Conservation (phyloP, 2,888 invertebrate species). For the Polietes domitor region DNA sequence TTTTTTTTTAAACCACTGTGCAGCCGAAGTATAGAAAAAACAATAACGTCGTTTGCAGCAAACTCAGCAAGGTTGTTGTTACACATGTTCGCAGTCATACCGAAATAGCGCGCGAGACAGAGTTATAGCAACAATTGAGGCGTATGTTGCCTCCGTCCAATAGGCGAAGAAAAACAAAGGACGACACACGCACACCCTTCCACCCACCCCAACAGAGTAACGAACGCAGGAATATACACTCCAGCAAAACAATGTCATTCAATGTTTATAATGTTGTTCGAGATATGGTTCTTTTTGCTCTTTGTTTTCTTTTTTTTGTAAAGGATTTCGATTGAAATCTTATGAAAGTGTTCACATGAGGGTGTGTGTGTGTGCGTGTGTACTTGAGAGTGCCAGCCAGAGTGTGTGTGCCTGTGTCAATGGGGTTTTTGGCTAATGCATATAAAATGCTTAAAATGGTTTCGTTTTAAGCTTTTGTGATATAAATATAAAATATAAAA, state of each 20-base stretch:
- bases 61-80: background rate
- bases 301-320: conserved; percentile 1
- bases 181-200: background rate
- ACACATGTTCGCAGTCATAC: background rate
- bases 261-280: conserved; percentile 5
- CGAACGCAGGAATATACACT: background rate
- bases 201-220: background rate
- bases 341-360: background rate
- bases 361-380: background rate
- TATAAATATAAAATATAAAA: background rate
- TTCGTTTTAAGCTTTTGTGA: conserved; percentile 10
- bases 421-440: background rate
- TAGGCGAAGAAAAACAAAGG: background rate
- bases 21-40: background rate
- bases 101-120: background rate
- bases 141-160: background rate
- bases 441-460: conserved; percentile 5
- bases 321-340: background rate
- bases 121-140: background rate
- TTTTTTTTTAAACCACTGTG: too few relatives aligned
- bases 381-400: background rate
- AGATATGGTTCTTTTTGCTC: background rate
- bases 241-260: background rate
- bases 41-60: background rate
- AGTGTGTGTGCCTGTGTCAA: conserved; percentile 8